Conservation (phyloP, 2,888 invertebrate species). For the Rhagophthalmus giganteus region DNA sequence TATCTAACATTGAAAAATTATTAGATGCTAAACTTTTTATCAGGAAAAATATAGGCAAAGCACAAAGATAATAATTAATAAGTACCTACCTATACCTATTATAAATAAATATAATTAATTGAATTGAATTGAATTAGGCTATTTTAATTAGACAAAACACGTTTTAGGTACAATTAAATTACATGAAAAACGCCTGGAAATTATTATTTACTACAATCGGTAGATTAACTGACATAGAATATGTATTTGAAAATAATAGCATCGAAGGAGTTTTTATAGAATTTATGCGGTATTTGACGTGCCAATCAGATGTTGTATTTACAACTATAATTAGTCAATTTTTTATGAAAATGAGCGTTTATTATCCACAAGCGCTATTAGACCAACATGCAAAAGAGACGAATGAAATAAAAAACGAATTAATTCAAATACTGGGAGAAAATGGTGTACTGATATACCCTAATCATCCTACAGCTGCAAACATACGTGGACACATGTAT, state of each 20-base stretch:
- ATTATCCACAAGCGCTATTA: slow-evolving; percentile 57
- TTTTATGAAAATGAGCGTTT: background rate
- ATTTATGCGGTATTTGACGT: background rate
- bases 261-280: background rate
- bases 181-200: no score
- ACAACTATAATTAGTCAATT: background rate
- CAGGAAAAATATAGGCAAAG: no score
- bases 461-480: slow-evolving; percentile 67
- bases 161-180: no score
- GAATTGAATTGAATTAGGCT: no score
- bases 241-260: slow-evolving; percentile 1
- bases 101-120: no score
- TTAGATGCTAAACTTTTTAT: no score
- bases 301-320: background rate
- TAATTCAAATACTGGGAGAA: slow-evolving; percentile 63
- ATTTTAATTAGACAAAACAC: no score
- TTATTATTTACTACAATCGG: no score
- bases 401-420: slow-evolving; percentile 30
- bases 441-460: slow-evolving; percentile 74
- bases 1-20: no score
- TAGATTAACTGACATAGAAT: no score
- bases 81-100: no score
- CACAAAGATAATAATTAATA: no score
- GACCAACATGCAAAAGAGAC: background rate
- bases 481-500: slow-evolving; percentile 68